These are phyloP conservation scores for Amazona ochrocephala DNA, from an alignment of 2,797 vertebrate genomes.

Conservation along the genomic window DNA sequence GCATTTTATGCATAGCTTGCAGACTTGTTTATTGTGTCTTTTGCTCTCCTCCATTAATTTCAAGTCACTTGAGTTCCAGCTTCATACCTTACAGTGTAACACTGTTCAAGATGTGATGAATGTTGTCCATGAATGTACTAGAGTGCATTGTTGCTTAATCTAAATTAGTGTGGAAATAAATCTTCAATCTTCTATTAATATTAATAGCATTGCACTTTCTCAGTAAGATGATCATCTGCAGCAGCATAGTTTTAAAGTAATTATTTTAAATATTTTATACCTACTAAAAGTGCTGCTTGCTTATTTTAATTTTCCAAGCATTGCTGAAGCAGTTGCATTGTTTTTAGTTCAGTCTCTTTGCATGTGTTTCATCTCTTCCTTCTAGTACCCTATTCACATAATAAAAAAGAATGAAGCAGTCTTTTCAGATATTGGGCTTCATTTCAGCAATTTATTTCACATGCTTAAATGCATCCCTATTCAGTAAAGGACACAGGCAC, in stretches of 20 bases:
- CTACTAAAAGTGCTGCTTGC: background rate
- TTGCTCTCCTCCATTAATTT: background rate
- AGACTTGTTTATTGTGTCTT: background rate
- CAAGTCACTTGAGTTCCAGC: background rate
- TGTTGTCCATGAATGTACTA: background rate
- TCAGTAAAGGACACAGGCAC: background rate
- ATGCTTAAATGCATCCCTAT: background rate
- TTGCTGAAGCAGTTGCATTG: slow-evolving; percentile 5
- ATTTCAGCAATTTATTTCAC: background rate
- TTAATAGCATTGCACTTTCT: background rate
- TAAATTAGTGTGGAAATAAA: background rate
- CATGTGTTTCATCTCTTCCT: background rate
- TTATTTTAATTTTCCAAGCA: background rate
- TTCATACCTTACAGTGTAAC: background rate
- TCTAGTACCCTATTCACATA: background rate
- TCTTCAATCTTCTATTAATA: background rate
- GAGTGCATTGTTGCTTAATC: background rate
- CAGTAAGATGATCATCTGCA: background rate
- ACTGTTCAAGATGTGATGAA: background rate
- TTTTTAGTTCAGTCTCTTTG: background rate
- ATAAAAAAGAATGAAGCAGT: background rate
- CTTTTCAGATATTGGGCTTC: background rate
- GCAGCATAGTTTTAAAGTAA: background rate
- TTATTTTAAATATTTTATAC: background rate
- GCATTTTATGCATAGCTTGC: background rate